Conservation (phyloP, 1,140 invertebrate genomes). For the Polypedilum vanderplanki region DNA sequence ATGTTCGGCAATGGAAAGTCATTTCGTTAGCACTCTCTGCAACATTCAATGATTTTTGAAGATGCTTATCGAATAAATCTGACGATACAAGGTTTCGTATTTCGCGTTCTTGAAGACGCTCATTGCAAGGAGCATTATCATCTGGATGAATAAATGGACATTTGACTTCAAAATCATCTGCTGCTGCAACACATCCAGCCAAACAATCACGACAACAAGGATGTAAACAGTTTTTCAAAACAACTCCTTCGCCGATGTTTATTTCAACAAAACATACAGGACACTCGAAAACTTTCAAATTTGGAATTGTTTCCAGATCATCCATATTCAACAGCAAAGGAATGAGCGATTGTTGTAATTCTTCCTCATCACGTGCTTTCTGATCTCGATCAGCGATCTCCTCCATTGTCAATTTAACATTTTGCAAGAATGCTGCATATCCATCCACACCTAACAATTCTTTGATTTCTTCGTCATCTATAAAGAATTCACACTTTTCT, state of each 20-base stretch:
- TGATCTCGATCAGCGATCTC: background rate
- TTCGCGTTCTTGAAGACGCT: conserved; percentile 75
- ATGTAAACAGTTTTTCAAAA: conserved; percentile 83
- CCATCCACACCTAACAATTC: background rate
- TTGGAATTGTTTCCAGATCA: conserved; percentile 61
- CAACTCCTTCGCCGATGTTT: conserved; percentile 58
- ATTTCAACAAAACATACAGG: conserved; percentile 72
- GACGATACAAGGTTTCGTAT: conserved; percentile 71
- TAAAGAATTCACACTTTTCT: background rate
- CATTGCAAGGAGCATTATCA: conserved; percentile 66
- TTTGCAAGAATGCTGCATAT: background rate
- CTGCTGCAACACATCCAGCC: conserved; percentile 62
- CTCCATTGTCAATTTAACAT: background rate
- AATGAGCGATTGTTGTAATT: background rate
- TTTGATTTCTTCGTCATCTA: background rate
- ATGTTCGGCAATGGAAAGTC: conserved; percentile 86
- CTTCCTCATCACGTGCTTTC: background rate
- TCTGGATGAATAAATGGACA: conserved; percentile 68
- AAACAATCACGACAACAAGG: conserved; percentile 77
- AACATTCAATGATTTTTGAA: conserved; percentile 72
- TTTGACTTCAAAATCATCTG: conserved; percentile 62
- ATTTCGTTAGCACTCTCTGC: conserved; percentile 77
- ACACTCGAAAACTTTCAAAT: conserved; percentile 70
- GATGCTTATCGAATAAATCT: conserved; percentile 67
- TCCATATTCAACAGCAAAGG: conserved; percentile 59